phyloP scores from a whole-genome alignment of 2,888 invertebrate genomes.

The Polietes domitor region DNA sequence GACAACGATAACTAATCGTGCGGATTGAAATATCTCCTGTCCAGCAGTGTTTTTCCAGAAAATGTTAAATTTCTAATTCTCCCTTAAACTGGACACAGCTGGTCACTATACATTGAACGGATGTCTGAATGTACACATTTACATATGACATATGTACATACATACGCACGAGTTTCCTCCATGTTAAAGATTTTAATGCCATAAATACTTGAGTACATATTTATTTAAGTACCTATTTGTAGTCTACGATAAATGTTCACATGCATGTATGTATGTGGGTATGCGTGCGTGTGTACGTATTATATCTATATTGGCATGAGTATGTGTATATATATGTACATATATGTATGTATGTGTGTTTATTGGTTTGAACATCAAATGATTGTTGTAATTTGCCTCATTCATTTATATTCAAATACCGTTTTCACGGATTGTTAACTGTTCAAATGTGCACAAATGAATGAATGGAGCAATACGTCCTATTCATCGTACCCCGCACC shows the following conservation, averaged over 20 bases:
- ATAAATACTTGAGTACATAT: no score
- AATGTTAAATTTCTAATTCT: no score
- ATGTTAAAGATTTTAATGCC: no score
- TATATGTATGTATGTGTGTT: background rate
- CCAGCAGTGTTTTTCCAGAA: no score
- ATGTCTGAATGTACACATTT: no score
- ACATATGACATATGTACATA: background rate
- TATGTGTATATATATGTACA: conserved; percentile 14
- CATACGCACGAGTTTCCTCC: no score
- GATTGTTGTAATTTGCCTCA: conserved; percentile 57
- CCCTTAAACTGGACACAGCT: no score
- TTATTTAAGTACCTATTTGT: background rate
- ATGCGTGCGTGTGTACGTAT: background rate
- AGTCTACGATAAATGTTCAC: background rate
- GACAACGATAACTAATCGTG: no score
- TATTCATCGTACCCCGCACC: conserved; percentile 1
- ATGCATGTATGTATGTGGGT: background rate
- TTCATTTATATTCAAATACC: conserved; percentile 62
- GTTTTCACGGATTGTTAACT: conserved; percentile 66
- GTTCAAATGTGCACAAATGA: conserved; percentile 63
- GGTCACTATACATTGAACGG: no score
- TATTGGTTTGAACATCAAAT: conserved; percentile 49
- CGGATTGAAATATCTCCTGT: no score
- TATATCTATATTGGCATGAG: conserved; percentile 21
- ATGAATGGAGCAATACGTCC: conserved; percentile 34